phyloP scores from a whole-genome alignment of 2,797 vertebrate genomes.

The Peromyscus nudipes region DNA sequence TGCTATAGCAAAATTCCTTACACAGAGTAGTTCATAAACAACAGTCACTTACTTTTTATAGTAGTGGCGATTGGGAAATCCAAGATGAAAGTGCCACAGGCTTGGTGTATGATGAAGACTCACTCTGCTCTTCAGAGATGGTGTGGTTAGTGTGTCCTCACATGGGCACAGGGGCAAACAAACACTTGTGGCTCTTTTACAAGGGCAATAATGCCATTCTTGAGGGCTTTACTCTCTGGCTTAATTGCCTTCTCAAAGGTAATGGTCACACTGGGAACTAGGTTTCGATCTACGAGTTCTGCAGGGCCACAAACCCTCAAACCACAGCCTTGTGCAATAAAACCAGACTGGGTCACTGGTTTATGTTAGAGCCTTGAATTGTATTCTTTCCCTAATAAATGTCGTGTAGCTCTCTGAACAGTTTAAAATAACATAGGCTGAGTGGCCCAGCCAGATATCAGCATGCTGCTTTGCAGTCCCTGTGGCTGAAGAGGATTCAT shows the following conservation, averaged over 20 bases:
- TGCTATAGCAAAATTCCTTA: not conserved
- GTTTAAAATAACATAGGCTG: not conserved
- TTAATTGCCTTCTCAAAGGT: not conserved
- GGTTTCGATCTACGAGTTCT: not conserved
- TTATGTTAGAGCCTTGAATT: not conserved
- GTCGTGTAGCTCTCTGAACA: not conserved
- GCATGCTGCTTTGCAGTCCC: not conserved
- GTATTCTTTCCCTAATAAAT: not conserved
- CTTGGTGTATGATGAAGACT: not conserved
- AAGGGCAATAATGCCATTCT: not conserved
- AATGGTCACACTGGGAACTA: not conserved
- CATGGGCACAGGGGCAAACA: too few relatives aligned
- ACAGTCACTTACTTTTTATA: not conserved
- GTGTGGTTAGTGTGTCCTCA: not conserved
- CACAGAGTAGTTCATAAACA: not conserved
- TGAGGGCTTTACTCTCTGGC: not conserved
- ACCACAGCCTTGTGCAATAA: not conserved
- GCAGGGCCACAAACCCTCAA: not conserved
- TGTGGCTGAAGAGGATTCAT: not conserved
- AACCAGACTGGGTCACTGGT: not conserved
- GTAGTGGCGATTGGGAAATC: not conserved
- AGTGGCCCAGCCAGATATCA: conserved; percentile 1
- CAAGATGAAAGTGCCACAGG: not conserved
- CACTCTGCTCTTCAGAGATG: not conserved
- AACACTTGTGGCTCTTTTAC: not conserved